Evolutionary conservation across 1,140 invertebrate genomes (phyloP).

Genomic region (Leucophenga varia): DNA sequence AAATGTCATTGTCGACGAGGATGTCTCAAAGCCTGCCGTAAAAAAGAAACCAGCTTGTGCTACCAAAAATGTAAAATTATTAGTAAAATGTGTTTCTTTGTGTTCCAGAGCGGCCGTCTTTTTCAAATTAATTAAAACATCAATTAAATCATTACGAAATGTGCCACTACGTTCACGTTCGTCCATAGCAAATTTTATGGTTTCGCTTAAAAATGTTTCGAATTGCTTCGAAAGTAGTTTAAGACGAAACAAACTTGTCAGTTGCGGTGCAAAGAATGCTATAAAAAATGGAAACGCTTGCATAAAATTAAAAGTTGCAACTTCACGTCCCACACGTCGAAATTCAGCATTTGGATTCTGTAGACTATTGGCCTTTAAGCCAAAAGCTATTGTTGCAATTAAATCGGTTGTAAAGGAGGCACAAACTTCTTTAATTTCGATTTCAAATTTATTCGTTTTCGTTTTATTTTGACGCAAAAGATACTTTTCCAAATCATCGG

Average conservation of each 20-base stretch:
- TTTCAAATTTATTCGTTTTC: constrained; percentile 2
- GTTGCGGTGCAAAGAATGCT: constrained; percentile 56
- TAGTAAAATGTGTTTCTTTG: constrained; percentile 38
- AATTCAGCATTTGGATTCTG: constrained; percentile 58
- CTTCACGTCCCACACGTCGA: constrained; percentile 47
- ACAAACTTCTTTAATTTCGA: constrained; percentile 57
- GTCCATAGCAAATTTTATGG: constrained; percentile 47
- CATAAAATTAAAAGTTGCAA: constrained; percentile 59
- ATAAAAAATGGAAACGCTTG: constrained; percentile 57
- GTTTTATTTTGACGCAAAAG: constrained; percentile 8
- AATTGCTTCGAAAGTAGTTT: constrained; percentile 33
- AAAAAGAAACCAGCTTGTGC: constrained; percentile 72
- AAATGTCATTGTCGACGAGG: constrained; percentile 69
- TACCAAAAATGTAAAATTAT: constrained; percentile 59
- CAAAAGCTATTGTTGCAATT: constrained; percentile 63
- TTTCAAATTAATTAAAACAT: constrained; percentile 55
- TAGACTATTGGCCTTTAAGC: constrained; percentile 62
- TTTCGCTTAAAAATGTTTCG: constrained; percentile 39
- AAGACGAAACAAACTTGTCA: constrained; percentile 26
- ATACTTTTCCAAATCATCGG: constrained; percentile 26
- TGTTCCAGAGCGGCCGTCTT: constrained; percentile 29
- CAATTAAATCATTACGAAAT: constrained; percentile 56
- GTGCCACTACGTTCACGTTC: constrained; percentile 39
- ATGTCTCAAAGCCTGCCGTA: constrained; percentile 76
- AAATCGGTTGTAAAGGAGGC: constrained; percentile 62